Base-by-base conservation (phyloP, 2,888 invertebrate genomes). In the Metellina segmentata region DNA sequence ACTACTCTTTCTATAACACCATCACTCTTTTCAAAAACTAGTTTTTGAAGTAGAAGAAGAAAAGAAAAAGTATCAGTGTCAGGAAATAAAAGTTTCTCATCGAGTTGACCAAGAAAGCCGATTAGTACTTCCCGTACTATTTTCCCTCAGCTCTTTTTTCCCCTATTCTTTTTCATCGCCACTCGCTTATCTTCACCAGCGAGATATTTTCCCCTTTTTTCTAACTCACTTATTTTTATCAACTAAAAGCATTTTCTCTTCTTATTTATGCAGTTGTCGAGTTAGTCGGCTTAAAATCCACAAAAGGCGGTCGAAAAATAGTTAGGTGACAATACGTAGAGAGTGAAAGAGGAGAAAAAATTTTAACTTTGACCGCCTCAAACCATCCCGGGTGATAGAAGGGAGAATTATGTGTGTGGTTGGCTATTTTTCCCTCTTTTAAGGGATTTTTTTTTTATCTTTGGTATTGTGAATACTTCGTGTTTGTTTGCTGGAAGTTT, bases 61-160 rank as follows among this genome's bases (percentile, higher is more conserved):
- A 61, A 72, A 61, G 70, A 74, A 87, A 81, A 74, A 81, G 71
- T 53, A 88, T 61, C 74, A 71, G 81, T 72, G 72, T 79, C 72
- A 88, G 79, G 81, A 81, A 81, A 81, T 88, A 88, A 88, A 88
- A 88, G 74, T 81, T 88, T 81, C 61, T 72, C 81, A 81, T 81
- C 81, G 19, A 72, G 88, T 88, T 72, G 81, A 88, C 61, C 81
- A 88, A 88, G 88, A 88, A 88, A 88, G 88, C 81, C 74, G 88
- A 88, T 88, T 81, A 88, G 88, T 79, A 74, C 53, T 61, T 81
- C 72, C 49, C 8, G 7, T 20, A 34, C 19, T 34, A 16, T 53
- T 72, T 69, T 79, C 71, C 78, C 16, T 48, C n/a, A 6, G n/a
- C 61, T 20, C 16, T n/a, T 77, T 85, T 52, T 85, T 61, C 85